Percentiles rank a stretch among this genome's conserved stretches.
Conservation (phyloP, 2,113 vertebrate species). For the Elanus axillaris region DNA sequence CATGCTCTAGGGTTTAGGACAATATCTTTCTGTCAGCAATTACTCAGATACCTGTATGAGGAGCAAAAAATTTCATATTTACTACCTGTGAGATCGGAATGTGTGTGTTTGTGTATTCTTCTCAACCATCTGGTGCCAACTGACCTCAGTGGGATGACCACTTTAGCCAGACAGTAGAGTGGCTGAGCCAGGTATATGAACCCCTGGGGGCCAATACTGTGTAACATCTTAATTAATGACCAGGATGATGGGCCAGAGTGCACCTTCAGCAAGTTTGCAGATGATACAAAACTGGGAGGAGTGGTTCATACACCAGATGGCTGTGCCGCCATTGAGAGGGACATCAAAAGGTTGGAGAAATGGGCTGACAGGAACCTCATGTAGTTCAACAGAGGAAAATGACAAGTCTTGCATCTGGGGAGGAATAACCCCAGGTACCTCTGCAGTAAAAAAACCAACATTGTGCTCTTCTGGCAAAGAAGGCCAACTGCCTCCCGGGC, state of each 20-base stretch:
- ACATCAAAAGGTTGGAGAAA: background rate
- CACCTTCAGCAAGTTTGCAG: background rate
- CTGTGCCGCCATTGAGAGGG: background rate
- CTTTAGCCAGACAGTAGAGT: background rate
- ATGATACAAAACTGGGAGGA: background rate
- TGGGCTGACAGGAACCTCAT: background rate
- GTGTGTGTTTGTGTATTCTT: background rate
- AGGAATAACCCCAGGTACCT: background rate
- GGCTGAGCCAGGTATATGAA: background rate
- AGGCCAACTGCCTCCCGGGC: background rate
- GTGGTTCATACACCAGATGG: background rate
- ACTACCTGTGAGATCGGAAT: accelerated
- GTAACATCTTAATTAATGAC: background rate
- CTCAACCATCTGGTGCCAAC: background rate
- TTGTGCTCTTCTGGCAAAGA: background rate
- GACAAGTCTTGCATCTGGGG: background rate
- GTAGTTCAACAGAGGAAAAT: background rate
- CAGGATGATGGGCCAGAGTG: background rate
- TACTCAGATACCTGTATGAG: background rate
- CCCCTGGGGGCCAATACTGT: background rate
- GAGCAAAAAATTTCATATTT: background rate
- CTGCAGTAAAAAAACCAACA: accelerated
- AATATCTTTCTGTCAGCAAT: background rate
- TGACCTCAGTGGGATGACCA: background rate
- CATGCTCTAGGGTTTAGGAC: background rate